Conservation (phyloP, 2,113 vertebrate species). For the Cyanoramphus novaezelandiae region DNA sequence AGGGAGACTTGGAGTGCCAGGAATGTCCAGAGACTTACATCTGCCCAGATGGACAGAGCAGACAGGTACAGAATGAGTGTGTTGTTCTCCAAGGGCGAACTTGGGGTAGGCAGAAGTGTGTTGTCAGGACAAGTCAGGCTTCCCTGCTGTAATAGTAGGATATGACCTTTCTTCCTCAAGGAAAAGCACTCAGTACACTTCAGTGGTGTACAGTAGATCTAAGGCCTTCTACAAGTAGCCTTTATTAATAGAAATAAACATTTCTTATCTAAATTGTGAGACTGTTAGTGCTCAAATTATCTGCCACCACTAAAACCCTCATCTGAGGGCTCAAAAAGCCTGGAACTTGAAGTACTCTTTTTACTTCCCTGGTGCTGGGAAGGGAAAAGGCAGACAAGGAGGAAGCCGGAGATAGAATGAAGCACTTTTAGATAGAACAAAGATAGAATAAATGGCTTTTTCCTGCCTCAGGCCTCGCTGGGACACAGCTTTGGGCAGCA, state of each 20-base stretch:
- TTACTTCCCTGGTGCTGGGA: not conserved
- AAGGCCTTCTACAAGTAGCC: not conserved
- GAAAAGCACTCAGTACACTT: not conserved
- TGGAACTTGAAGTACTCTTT: not conserved
- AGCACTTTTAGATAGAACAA: not conserved
- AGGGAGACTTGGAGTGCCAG: slow-evolving; percentile 77
- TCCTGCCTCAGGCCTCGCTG: not conserved
- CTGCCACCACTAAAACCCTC: not conserved
- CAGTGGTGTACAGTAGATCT: no score
- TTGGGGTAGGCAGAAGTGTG: not conserved
- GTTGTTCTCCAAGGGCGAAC: accelerated
- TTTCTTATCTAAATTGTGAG: not conserved
- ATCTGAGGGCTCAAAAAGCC: not conserved
- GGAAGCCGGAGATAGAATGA: not conserved
- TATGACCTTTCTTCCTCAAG: not conserved
- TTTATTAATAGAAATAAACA: not conserved
- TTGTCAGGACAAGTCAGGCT: not conserved
- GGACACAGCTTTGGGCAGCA: not conserved
- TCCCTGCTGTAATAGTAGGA: not conserved
- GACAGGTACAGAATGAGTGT: slow-evolving; percentile 46
- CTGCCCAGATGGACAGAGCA: slow-evolving; percentile 75
- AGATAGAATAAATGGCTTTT: not conserved
- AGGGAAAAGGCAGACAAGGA: not conserved
- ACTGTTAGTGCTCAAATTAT: not conserved
- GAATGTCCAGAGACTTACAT: slow-evolving; percentile 75